Evolutionary conservation across 2,888 invertebrate species (phyloP), one percentile per base, ranked within the genome.

Genomic region (Nemotelus pantherinus): DNA sequence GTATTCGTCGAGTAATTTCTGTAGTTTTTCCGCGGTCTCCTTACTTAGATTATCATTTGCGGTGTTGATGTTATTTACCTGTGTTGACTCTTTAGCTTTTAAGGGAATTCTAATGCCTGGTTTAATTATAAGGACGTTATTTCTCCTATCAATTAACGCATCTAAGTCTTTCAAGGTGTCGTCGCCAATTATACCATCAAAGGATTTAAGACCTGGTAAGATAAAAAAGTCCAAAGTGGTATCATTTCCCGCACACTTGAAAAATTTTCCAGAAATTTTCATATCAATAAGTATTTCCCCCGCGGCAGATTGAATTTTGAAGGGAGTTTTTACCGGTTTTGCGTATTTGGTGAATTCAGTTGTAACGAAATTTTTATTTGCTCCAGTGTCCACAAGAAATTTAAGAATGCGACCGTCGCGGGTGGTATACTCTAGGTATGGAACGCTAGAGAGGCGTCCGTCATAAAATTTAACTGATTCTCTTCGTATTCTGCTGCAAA

Each of bases 111-210:
- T 39, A 6, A 68, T 68, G 58, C 70, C 71, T 48, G 74, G 74
- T 43, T 39, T 25, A 47, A 79, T 77, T n/a, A 9, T 78, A 9
- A 80, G n/a, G 39, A 64, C n/a, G 57, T 79, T 77, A n/a, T 75
- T 68, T 75, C 79, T 79, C 53, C 78, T 60, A 10, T 80, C 79
- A 43, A 79, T 80, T 5, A 81, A 58, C 10, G 80, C 80, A 9
- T 76, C 76, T 4, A 80, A 58, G n/a, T 80, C 60, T 6, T 79
- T 78, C 9, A 80, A 43, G 0, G 79, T 79, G 47, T 81, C 80
- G 3, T 80, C 80, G 0, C 81, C 80, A 10, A 79, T 80, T 39
- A 80, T 75, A 79, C 53, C 50, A 68, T 39, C 68, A 10, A 68
- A 50, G 25, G 63, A n/a, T 39, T 50, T 68, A 25, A 68, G 47